Evolutionary conservation across 1,140 invertebrate genomes (phyloP).

Genomic region (Atta cephalotes): DNA sequence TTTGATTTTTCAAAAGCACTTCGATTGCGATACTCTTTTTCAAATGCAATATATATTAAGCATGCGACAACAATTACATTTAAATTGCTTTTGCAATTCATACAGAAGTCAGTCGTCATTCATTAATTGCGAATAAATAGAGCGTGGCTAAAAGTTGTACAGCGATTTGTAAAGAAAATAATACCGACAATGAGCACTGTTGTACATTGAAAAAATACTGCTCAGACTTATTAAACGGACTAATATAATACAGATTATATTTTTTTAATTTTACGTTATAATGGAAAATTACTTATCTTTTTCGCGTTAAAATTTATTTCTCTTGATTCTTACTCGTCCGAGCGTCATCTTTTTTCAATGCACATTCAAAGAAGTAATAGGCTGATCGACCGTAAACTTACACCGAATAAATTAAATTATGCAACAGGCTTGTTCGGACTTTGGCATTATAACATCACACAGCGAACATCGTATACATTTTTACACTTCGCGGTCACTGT

Average conservation of each 20-base stretch:
- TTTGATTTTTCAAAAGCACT: background rate
- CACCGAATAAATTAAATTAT: slow-evolving; percentile 31
- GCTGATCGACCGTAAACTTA: slow-evolving; percentile 24
- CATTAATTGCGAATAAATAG: slow-evolving; percentile 36
- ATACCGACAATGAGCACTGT: slow-evolving; percentile 39
- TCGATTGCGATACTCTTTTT: slow-evolving; percentile 5
- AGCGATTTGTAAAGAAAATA: slow-evolving; percentile 34
- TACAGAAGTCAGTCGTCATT: slow-evolving; percentile 35
- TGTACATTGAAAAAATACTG: slow-evolving; percentile 41
- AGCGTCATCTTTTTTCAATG: slow-evolving; percentile 9
- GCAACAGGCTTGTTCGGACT: slow-evolving; percentile 22
- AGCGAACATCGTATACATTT: slow-evolving; percentile 17
- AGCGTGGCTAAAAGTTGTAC: slow-evolving; percentile 19
- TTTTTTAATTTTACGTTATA: background rate
- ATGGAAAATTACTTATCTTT: background rate
- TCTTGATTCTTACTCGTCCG: background rate
- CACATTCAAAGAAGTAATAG: background rate
- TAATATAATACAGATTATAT: background rate
- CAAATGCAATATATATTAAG: slow-evolving; percentile 24
- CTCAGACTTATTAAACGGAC: background rate
- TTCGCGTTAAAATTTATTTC: too few species aligned
- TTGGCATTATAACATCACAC: slow-evolving; percentile 56
- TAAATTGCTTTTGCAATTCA: slow-evolving; percentile 26
- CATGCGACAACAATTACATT: background rate
- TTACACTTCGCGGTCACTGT: slow-evolving; percentile 2